Conservation (phyloP, 2,113 vertebrate species). For the Onychostruthus taczanowskii region DNA sequence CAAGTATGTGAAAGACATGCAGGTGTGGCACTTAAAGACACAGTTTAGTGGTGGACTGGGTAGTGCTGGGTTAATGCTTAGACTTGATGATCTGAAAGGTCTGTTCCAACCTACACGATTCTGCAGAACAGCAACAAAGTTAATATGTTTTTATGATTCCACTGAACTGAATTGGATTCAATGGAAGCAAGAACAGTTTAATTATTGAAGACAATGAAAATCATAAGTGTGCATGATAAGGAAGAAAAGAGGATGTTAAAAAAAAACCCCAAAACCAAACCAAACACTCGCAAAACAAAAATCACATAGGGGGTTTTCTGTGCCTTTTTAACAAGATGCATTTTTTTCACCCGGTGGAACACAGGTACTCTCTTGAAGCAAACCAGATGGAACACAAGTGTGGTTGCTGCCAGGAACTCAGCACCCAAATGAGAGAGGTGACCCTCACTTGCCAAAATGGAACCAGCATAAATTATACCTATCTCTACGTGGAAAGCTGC, state of each 20-base stretch:
- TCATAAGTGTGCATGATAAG: fast-evolving
- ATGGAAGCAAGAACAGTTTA: not conserved
- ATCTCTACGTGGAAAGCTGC: conserved; percentile 74
- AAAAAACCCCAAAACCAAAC: not conserved
- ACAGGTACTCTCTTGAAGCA: conserved; percentile 82
- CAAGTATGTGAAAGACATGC: not conserved
- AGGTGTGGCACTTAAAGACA: not conserved
- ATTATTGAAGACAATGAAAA: not conserved
- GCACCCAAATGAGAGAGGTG: conserved; percentile 64
- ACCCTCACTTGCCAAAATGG: conserved; percentile 75
- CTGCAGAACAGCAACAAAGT: not conserved
- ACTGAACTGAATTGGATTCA: not conserved
- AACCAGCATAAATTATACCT: conserved; percentile 63
- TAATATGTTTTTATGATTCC: not conserved
- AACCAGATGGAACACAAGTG: conserved; percentile 75
- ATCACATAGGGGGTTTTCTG: not conserved
- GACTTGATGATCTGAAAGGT: fast-evolving
- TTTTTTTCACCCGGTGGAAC: not conserved
- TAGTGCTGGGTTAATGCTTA: not conserved
- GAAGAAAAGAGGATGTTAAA: not conserved
- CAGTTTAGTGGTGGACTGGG: not conserved
- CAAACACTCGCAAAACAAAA: not conserved
- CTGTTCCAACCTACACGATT: not conserved
- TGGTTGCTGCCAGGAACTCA: conserved; percentile 81
- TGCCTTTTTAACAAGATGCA: not conserved